These are phyloP conservation scores for Micronycteris hirsuta DNA, from an alignment of 2,113 vertebrate genomes.

Conservation along the genomic window DNA sequence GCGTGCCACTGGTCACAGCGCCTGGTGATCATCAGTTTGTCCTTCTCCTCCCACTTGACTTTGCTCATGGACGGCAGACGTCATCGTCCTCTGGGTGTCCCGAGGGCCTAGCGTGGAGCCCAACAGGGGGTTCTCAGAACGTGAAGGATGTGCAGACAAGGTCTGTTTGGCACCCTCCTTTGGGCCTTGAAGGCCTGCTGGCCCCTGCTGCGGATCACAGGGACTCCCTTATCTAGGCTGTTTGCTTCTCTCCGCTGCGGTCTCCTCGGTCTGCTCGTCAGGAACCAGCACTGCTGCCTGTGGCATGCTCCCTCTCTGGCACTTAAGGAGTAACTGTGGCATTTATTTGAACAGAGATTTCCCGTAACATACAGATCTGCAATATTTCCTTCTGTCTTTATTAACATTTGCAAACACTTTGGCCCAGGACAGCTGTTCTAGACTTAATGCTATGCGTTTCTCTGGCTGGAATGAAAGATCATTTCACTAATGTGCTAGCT, in stretches of 20 bases:
- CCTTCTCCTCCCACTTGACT: neutral
- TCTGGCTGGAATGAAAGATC: conserved; percentile 56
- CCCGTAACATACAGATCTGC: neutral
- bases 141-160: neutral
- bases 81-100: neutral
- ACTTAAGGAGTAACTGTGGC: neutral
- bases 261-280: fast-evolving
- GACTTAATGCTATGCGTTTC: conserved; percentile 51
- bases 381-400: conserved; percentile 62
- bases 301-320: neutral
- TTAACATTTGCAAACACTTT: conserved; percentile 66
- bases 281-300: neutral
- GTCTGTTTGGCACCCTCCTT: neutral
- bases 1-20: fast-evolving
- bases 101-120: neutral
- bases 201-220: fast-evolving
- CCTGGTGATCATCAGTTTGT: fast-evolving
- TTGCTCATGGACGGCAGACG: neutral
- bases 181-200: neutral
- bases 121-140: neutral
- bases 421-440: conserved; percentile 64
- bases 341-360: neutral
- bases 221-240: fast-evolving
- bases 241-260: fast-evolving
- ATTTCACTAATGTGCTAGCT: conserved; percentile 56